A percentile compares a stretch with the other conserved stretches of the same genome.
Evolutionary conservation across 2,888 invertebrate species (phyloP).

Genomic region (Pristionchus arcanus): DNA sequence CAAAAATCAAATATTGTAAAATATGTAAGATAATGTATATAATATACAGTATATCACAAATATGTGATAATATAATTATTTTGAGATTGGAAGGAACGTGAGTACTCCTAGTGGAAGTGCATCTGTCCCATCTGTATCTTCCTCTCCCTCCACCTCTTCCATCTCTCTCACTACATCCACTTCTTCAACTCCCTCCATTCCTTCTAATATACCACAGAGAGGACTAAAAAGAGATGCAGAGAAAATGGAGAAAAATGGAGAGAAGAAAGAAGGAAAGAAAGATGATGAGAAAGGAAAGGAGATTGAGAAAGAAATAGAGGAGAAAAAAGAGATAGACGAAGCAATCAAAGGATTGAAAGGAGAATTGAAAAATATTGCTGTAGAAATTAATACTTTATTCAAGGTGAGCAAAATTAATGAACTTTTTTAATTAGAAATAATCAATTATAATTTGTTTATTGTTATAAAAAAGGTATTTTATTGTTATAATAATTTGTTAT

Average conservation of each 20-base stretch:
- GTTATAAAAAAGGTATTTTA: too few relatives aligned
- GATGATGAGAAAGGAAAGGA: background rate
- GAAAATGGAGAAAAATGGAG: slow-evolving; percentile 13
- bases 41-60: too few relatives aligned
- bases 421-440: background rate
- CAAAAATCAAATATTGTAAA: too few relatives aligned
- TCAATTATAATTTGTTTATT: too few relatives aligned
- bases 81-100: background rate
- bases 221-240: slow-evolving; percentile 9
- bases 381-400: background rate
- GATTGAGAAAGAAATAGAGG: background rate
- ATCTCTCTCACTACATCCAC: background rate
- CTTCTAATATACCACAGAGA: background rate
- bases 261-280: slow-evolving; percentile 2
- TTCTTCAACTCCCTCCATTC: slow-evolving; percentile 2
- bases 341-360: slow-evolving; percentile 29
- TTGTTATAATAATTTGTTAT: too few relatives aligned
- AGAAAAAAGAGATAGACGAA: slow-evolving; percentile 4
- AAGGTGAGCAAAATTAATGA: background rate
- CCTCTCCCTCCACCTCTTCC: background rate
- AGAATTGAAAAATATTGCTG: slow-evolving; percentile 20
- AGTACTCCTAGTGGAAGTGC: background rate
- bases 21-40: background rate
- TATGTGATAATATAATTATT: background rate
- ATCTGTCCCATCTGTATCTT: background rate